Evolutionary conservation across 2,113 vertebrate species (phyloP).

Genomic region (Baryphthengus martii): DNA sequence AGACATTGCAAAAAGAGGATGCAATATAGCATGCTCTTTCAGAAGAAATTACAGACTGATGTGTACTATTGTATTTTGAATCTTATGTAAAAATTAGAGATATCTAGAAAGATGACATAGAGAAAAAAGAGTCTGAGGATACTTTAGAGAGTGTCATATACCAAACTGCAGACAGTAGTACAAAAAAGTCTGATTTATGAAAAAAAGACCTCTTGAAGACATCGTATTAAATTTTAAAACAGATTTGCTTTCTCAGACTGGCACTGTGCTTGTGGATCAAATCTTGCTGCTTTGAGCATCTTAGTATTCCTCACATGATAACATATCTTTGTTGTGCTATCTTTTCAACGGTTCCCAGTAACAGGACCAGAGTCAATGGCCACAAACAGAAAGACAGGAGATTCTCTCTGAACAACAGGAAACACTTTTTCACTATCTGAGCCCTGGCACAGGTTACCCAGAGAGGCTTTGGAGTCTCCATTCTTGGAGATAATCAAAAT

Average conservation of each 20-base stretch:
- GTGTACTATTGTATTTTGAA: neutral
- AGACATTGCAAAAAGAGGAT: neutral
- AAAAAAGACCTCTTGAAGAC: neutral
- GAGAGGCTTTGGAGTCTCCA: neutral
- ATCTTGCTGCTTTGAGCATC: neutral
- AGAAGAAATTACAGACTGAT: neutral
- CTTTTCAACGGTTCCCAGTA: neutral
- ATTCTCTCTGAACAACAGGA: neutral
- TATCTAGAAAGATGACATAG: neutral
- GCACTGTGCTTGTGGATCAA: neutral
- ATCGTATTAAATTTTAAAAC: neutral
- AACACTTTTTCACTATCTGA: neutral
- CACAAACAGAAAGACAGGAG: neutral
- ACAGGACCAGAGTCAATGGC: neutral
- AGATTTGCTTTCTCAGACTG: neutral
- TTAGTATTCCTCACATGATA: neutral
- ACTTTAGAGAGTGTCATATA: neutral
- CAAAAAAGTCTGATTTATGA: neutral
- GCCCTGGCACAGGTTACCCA: neutral
- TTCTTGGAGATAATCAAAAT: neutral
- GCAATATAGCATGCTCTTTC: neutral
- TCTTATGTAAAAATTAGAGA: neutral
- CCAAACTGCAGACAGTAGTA: neutral
- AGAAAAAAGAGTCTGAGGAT: neutral
- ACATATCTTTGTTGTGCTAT: neutral